A percentile compares a stretch with the other conserved stretches of the same genome.
These are phyloP conservation scores for Eulithis testata DNA, from an alignment of 2,888 invertebrate genomes.

Conservation along the genomic window DNA sequence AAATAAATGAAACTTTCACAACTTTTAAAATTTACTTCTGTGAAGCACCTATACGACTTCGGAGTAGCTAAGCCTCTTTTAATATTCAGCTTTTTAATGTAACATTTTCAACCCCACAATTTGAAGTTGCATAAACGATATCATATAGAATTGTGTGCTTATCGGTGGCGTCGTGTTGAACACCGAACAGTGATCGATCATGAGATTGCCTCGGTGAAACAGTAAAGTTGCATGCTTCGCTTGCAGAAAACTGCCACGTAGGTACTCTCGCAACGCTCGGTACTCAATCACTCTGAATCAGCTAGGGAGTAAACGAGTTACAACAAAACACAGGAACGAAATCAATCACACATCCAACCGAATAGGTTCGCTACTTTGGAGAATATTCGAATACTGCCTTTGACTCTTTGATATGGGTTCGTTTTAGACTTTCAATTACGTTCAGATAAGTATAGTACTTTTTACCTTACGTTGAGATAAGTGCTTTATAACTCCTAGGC, in stretches of 20 bases:
- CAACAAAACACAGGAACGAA: conserved; percentile 48
- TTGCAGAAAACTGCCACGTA: conserved; percentile 27
- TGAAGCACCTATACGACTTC: too few species aligned
- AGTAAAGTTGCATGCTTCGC: conserved; percentile 29
- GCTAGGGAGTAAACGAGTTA: conserved; percentile 32
- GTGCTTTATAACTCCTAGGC: too few species aligned
- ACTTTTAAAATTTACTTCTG: neutral
- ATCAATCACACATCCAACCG: conserved; percentile 49
- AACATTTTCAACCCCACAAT: neutral
- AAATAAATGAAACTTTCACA: conserved; percentile 7
- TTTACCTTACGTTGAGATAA: neutral
- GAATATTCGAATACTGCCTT: conserved; percentile 30
- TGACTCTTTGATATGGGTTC: conserved; percentile 9
- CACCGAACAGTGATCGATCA: conserved; percentile 27
- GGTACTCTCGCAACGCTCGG: conserved; percentile 22
- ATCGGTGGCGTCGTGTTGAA: conserved; percentile 10
- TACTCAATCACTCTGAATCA: conserved; percentile 33
- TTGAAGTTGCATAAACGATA: neutral
- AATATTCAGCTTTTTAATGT: neutral
- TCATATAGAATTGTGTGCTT: neutral
- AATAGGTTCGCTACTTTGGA: conserved; percentile 25
- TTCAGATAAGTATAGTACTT: neutral
- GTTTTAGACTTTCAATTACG: conserved; percentile 11
- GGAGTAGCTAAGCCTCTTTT: too few species aligned
- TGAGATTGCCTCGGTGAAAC: conserved; percentile 26